Base-by-base conservation (phyloP, 2,797 vertebrate species). In the Dermochelys coriacea region DNA sequence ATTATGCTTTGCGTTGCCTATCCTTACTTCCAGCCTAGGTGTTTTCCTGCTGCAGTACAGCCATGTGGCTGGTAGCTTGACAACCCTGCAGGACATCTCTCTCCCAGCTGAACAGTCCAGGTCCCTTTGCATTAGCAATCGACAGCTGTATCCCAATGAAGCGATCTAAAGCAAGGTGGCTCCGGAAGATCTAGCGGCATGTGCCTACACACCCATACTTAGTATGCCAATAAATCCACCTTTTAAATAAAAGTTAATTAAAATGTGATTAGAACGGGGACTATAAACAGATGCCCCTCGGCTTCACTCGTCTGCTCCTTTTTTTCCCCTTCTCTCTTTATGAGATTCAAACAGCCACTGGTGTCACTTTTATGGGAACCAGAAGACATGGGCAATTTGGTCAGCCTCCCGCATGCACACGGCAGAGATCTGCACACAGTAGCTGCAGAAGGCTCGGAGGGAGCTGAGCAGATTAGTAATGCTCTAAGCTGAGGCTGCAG, bases 321-420 rank as follows among this genome's bases (percentile, higher is more conserved):
- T 52, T 51, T 29, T 15, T 27, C 61, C 47, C 52, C 11, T 18
- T 29, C 54, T 41, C 37, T 64, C 59, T 14, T 0, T 5, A n/a
- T 0, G 0, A 51, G n/a, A 37, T 0, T 34, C n/a, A 80, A 51
- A 79, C 12, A 2, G 3, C 16, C 41, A 31, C 4, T 27, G 27
- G 74, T 78, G 18, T 50, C 31, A 1, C 49, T 49, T 11, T 74
- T 8, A 25, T 0, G 11, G n/a, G 47, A 41, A 18, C 7, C 1
- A 37, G 2, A 25, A 41, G 93, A 61, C 47, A 41, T 0, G 6
- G 57, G 6, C 5, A 11, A 7, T 54, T 57, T 74, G 82, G 52
- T 41, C 29, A 2, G 0, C 59, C 61, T 83, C 77, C 37, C 25
- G 18, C 19, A 52, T 7, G 50, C 68, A 57, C 27, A 80, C 5